A percentile compares a stretch with the other conserved stretches of the same genome.
These are phyloP conservation scores for Lathronympha strigana DNA, from an alignment of 2,888 invertebrate species.

Conservation along the genomic window DNA sequence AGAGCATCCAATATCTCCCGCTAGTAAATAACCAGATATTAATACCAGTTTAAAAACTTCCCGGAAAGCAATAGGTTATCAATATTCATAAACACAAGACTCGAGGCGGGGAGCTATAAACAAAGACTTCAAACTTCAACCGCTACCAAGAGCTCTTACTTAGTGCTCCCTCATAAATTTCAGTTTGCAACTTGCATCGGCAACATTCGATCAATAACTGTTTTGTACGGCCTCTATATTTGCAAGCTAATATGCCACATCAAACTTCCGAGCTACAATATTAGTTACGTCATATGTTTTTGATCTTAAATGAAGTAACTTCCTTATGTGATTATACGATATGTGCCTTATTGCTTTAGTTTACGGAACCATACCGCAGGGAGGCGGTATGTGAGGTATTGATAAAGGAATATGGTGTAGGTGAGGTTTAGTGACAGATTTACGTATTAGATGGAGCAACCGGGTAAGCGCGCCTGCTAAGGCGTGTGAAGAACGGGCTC, in stretches of 20 bases:
- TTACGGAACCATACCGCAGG: conserved; percentile 41
- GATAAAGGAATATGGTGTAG: conserved; percentile 34
- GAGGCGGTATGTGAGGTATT: conserved; percentile 42
- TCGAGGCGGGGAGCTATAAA: conserved; percentile 65
- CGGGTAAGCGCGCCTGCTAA: too few species aligned
- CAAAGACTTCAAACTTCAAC: conserved; percentile 71
- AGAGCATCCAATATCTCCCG: conserved; percentile 30
- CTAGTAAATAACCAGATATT: conserved; percentile 61
- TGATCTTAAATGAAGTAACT: not conserved
- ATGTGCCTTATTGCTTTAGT: conserved; percentile 44
- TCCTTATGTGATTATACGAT: conserved; percentile 35
- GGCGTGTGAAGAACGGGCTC: too few species aligned
- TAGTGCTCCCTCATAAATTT: conserved; percentile 78
- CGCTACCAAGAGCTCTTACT: conserved; percentile 71
- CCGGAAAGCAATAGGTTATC: conserved; percentile 72
- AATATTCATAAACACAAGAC: conserved; percentile 80
- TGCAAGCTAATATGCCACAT: conserved; percentile 80
- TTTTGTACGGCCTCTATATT: conserved; percentile 83
- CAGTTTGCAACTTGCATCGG: conserved; percentile 76
- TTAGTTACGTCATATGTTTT: conserved; percentile 63
- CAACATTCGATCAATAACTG: conserved; percentile 81
- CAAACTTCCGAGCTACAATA: conserved; percentile 75
- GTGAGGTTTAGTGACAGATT: not conserved
- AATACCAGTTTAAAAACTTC: conserved; percentile 72
- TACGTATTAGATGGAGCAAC: not conserved